phyloP scores from a whole-genome alignment of 1,140 invertebrate genomes.

The Zaprionus nigranus region DNA sequence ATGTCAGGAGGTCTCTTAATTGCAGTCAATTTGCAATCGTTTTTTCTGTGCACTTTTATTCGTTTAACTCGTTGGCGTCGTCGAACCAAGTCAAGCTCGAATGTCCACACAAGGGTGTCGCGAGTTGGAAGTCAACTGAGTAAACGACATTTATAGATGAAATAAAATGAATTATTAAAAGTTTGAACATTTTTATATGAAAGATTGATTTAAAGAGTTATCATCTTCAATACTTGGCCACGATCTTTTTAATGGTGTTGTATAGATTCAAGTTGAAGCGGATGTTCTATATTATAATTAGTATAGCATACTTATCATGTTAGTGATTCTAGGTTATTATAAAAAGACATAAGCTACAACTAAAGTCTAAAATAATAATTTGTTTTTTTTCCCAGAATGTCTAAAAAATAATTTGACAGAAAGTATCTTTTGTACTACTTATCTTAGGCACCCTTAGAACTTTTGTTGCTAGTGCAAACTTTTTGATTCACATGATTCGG shows the following conservation, averaged over 20 bases:
- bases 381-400: not conserved
- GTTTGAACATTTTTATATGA: conserved; percentile 1
- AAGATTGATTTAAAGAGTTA: too few relatives aligned
- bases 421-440: conserved; percentile 1
- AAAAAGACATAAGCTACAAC: not conserved
- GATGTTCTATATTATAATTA: too few relatives aligned
- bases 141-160: conserved; percentile 14
- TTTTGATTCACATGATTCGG: not conserved
- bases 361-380: not conserved
- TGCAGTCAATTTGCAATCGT: conserved; percentile 51
- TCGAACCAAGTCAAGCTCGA: conserved; percentile 31
- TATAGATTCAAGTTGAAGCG: not conserved
- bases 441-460: not conserved
- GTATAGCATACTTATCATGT: conserved; percentile 27
- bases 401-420: not conserved
- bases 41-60: conserved; percentile 35
- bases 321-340: conserved; percentile 24
- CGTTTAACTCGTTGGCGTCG: conserved; percentile 38
- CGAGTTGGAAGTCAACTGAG: conserved; percentile 12
- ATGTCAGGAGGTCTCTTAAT: conserved; percentile 48
- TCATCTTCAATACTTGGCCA: too few relatives aligned
- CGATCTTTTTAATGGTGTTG: too few relatives aligned
- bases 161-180: conserved; percentile 44
- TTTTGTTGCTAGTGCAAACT: not conserved
- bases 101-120: conserved; percentile 1